phyloP scores from a whole-genome alignment of 92 coral and sea anemone species.

The Paramuricea clavata region DNA sequence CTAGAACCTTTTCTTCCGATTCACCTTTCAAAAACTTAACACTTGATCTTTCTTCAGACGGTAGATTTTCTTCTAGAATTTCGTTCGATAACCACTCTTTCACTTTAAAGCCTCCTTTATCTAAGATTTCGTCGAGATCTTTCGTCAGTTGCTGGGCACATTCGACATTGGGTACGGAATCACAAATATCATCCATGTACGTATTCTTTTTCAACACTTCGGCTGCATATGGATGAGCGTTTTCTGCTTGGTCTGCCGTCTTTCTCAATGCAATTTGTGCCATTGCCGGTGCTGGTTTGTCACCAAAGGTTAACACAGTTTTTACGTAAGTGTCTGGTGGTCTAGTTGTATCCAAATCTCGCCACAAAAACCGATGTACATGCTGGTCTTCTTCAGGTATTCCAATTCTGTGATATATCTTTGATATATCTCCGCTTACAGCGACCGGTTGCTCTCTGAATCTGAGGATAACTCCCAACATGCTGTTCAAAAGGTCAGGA shows the following conservation, averaged over 20 bases:
- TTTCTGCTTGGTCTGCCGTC: constrained; percentile 64
- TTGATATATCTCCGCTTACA: constrained; percentile 65
- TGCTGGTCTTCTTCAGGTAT: constrained; percentile 71
- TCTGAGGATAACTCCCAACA: constrained; percentile 59
- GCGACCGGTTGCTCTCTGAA: constrained; percentile 72
- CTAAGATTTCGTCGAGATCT: constrained; percentile 58
- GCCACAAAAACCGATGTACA: constrained; percentile 70
- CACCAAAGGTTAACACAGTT: constrained; percentile 51
- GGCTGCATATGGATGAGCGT: constrained; percentile 60
- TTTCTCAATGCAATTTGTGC: constrained; percentile 72
- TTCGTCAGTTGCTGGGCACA: constrained; percentile 67
- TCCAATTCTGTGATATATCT: constrained; percentile 64
- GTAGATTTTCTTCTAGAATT: background rate
- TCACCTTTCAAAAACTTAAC: constrained; percentile 40
- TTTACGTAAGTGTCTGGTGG: constrained; percentile 67
- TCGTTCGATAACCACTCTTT: constrained; percentile 69
- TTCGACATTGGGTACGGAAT: constrained; percentile 62
- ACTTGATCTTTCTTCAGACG: background rate
- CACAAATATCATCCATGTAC: constrained; percentile 77
- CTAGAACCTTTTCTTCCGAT: constrained; percentile 33
- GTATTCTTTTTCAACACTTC: constrained; percentile 65
- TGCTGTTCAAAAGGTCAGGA: constrained; percentile 59
- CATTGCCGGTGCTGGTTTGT: constrained; percentile 71
- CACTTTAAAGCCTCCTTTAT: constrained; percentile 74
- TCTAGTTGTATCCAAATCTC: constrained; percentile 60